A percentile compares a stretch with the other conserved stretches of the same genome.
Evolutionary conservation across 2,888 invertebrate species (phyloP).

Genomic region (Sphecodes monilicornis): DNA sequence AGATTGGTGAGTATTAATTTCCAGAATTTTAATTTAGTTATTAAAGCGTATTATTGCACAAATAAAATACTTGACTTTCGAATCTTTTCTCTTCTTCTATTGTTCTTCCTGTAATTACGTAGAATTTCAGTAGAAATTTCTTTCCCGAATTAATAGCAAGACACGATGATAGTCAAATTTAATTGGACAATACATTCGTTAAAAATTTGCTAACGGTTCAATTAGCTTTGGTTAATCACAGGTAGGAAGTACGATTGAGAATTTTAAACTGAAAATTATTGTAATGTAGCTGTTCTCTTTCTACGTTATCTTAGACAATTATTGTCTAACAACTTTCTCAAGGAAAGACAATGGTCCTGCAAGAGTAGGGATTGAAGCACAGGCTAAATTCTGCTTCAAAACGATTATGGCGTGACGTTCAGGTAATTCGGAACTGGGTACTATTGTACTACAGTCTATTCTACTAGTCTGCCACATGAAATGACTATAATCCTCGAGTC

Average conservation of each 20-base stretch:
- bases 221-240: neutral
- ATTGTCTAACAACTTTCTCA: neutral
- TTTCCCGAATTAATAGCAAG: neutral
- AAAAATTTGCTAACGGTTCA: neutral
- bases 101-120: too few species aligned
- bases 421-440: neutral
- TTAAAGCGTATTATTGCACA: neutral
- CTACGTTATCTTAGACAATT: neutral
- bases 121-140: too few species aligned
- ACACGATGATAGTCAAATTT: too few species aligned
- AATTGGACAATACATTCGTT: too few species aligned
- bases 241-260: neutral
- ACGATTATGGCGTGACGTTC: too few species aligned
- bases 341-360: neutral
- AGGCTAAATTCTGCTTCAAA: neutral
- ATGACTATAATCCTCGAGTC: neutral
- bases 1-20: neutral
- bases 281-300: neutral
- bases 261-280: neutral
- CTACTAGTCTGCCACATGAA: neutral
- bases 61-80: neutral
- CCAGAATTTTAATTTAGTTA: neutral
- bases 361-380: too few species aligned
- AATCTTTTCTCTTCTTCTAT: too few species aligned
- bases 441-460: neutral